Base-by-base conservation (phyloP, 2,797 vertebrate species). In the Periparus ater region DNA sequence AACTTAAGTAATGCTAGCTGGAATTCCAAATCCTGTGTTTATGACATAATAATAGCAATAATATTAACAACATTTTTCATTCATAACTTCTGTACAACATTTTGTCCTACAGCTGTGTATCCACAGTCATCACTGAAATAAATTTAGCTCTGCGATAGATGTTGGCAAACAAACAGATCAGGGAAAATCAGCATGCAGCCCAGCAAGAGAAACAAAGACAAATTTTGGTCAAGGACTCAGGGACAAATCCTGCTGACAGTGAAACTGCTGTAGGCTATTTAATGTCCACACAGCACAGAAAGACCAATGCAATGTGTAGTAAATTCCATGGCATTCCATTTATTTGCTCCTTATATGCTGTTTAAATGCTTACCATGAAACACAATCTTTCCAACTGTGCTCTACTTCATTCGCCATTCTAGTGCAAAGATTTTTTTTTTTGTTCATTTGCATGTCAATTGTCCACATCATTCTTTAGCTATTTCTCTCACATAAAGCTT, bases 151-250 rank as follows among this genome's bases (percentile, higher is more conserved):
- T 78, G 55, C 0, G 0, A 74, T 51, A 88, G 40, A 62, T 58
- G n/a, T 65, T 93, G 81, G 79, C 92, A 92, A 92, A 78, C 58
- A 84, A 83, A 89, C 51, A 93, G 89, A 72, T 48, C 80, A 78
- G 55, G 21, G 14, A 60, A 91, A 88, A 95, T 91, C 91, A 85
- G 75, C 81, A 91, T 89, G 91, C 91, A 83, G 67, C 72, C 81
- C 61, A 66, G 50, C 84, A 65, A 65, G 84, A 47, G 57, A 93
- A 68, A 73, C n/a, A 75, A 85, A 89, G 89, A 88, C 68, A 91
- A 85, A 93, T 93, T 94, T 92, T 96, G 78, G 84, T 94, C 91
- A 96, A 97, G 92, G 96, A 92, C 94, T 93, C 54, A 3, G 86
- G 89, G 84, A 95, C 91, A 92, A 92, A 96, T 89, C 72, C 92